Evolutionary conservation across 2,888 invertebrate species (phyloP).

Genomic region (Habroteleia sp.): DNA sequence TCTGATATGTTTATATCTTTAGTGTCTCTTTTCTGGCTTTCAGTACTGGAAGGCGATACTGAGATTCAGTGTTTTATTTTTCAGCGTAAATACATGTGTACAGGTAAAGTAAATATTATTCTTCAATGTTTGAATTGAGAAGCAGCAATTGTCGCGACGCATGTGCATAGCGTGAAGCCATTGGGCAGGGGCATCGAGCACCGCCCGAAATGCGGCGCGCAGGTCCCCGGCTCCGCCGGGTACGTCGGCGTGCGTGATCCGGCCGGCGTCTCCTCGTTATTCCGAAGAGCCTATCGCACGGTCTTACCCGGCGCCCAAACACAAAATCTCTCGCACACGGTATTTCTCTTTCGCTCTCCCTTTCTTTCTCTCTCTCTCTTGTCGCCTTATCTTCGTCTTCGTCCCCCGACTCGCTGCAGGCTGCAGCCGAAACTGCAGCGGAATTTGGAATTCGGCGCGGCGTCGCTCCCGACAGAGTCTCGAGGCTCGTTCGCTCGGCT

Average conservation of each 20-base stretch:
- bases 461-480: constrained; percentile 34
- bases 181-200: constrained; percentile 4
- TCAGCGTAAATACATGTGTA: no score
- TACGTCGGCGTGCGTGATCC: constrained; percentile 43
- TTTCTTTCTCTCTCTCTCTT: constrained; percentile 3
- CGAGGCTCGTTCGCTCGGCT: constrained; percentile 61
- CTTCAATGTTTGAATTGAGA: no score
- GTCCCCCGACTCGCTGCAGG: constrained; percentile 17
- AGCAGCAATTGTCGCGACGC: no score
- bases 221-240: constrained; percentile 14
- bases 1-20: no score
- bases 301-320: constrained; percentile 11
- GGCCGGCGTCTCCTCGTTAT: constrained; percentile 65
- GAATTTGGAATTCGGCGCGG: constrained; percentile 55
- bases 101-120: no score
- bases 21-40: no score
- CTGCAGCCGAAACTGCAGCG: constrained; percentile 56
- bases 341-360: neutral
- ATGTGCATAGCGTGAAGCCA: neutral
- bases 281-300: constrained; percentile 47
- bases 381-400: no score
- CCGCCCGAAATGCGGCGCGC: constrained; percentile 13
- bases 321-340: no score
- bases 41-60: no score
- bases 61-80: no score